These are phyloP conservation scores for Cottoperca gobio DNA, from an alignment of 2,797 vertebrate genomes.

Conservation along the genomic window DNA sequence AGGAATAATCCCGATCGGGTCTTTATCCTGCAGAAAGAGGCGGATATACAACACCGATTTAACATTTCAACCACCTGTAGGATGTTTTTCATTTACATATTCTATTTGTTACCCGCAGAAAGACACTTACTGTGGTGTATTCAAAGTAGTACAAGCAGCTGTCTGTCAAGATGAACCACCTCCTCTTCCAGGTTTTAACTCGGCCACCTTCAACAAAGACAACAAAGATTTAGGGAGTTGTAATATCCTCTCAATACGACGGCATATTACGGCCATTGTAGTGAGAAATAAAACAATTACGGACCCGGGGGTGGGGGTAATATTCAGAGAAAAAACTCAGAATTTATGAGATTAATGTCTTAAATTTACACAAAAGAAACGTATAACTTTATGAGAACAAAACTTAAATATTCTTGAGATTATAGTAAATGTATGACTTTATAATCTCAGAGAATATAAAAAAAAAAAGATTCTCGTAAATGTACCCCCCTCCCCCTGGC, in stretches of 20 bases:
- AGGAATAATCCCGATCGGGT: conserved; percentile 95
- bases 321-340: too few species aligned
- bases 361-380: too few species aligned
- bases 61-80: background rate
- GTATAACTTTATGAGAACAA: too few species aligned
- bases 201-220: conserved; percentile 87
- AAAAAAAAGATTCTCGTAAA: too few species aligned
- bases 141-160: conserved; percentile 97
- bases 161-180: conserved; percentile 98
- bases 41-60: background rate
- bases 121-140: conserved; percentile 91
- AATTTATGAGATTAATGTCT: too few species aligned
- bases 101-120: background rate
- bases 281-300: too few species aligned
- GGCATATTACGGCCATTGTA: too few species aligned
- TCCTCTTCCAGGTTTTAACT: conserved; percentile 96
- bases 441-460: too few species aligned
- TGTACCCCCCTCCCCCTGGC: too few species aligned
- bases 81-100: background rate
- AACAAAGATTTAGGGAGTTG: background rate
- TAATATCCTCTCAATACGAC: background rate
- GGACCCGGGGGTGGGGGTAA: too few species aligned
- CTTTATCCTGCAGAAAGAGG: conserved; percentile 89
- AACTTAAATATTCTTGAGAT: too few species aligned
- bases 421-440: too few species aligned